These are phyloP conservation scores for Scomber scombrus DNA, from an alignment of 2,113 vertebrate genomes.

Conservation along the genomic window DNA sequence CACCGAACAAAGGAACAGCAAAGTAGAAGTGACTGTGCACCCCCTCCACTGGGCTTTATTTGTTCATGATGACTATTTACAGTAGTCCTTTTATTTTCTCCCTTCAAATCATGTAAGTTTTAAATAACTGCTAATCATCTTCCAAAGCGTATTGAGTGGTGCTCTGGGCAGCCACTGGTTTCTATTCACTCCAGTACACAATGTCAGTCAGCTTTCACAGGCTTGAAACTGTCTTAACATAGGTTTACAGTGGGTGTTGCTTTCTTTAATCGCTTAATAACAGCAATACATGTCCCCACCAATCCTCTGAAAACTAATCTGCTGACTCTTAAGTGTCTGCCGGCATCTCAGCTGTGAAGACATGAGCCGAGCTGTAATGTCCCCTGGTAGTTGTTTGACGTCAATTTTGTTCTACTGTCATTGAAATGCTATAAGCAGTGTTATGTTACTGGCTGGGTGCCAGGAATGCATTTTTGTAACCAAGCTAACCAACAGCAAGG, in stretches of 20 bases:
- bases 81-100: too few species aligned
- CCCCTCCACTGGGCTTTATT: too few species aligned
- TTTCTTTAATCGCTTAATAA: background rate
- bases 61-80: too few species aligned
- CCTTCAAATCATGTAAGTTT: too few species aligned
- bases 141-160: too few species aligned
- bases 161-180: too few species aligned
- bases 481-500: constrained; percentile 17
- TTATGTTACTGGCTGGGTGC: background rate
- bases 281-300: background rate
- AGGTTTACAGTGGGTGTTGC: background rate
- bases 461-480: constrained; percentile 1
- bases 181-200: too few species aligned
- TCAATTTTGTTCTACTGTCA: background rate
- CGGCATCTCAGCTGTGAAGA: constrained; percentile 2
- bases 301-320: constrained; percentile 1
- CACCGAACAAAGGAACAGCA: too few species aligned
- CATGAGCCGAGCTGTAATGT: constrained; percentile 17
- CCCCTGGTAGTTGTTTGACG: background rate
- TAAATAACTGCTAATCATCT: too few species aligned
- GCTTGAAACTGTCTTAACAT: too few species aligned
- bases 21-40: too few species aligned
- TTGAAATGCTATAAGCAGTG: background rate
- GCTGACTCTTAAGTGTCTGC: constrained; percentile 14
- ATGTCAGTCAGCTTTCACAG: too few species aligned